Percentiles rank a stretch among this genome's conserved stretches.
Conservation (phyloP, 2,888 invertebrate genomes). For the Fabriciana adippe region DNA sequence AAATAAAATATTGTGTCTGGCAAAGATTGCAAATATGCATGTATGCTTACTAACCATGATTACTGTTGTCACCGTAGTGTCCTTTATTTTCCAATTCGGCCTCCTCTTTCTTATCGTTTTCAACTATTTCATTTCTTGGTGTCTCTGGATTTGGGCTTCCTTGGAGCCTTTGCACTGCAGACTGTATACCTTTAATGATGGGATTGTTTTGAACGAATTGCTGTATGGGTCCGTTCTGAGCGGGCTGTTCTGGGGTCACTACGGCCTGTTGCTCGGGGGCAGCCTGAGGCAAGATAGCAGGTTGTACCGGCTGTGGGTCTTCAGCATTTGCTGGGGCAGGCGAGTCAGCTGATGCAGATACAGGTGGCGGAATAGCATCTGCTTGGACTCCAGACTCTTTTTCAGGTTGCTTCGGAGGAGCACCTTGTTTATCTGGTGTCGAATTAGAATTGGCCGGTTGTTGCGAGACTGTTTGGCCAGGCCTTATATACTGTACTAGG, state of each 20-base stretch:
- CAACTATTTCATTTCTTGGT: slow-evolving; percentile 49
- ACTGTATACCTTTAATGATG: slow-evolving; percentile 54
- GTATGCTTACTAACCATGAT: slow-evolving; percentile 27
- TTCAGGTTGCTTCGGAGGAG: slow-evolving; percentile 6
- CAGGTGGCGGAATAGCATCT: slow-evolving; percentile 10
- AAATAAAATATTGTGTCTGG: too few species aligned
- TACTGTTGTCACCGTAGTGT: slow-evolving; percentile 32
- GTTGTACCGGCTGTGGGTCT: slow-evolving; percentile 30
- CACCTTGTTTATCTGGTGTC: slow-evolving; percentile 4
- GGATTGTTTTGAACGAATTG: slow-evolving; percentile 56
- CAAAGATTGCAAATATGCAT: too few species aligned
- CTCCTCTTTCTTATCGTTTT: slow-evolving; percentile 39
- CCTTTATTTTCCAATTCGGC: slow-evolving; percentile 41
- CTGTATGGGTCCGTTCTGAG: slow-evolving; percentile 50
- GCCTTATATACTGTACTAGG: slow-evolving; percentile 40
- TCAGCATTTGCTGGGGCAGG: not conserved
- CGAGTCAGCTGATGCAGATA: slow-evolving; percentile 18
- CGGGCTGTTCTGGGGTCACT: slow-evolving; percentile 23
- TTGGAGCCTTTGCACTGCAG: slow-evolving; percentile 55
- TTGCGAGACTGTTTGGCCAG: slow-evolving; percentile 24
- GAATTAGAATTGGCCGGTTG: slow-evolving; percentile 20
- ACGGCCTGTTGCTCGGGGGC: slow-evolving; percentile 25
- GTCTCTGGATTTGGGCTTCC: slow-evolving; percentile 51
- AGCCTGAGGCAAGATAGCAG: slow-evolving; percentile 12
- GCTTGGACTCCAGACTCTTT: slow-evolving; percentile 21